These are phyloP conservation scores for Tadarida brasiliensis DNA, from an alignment of 2,797 vertebrate species.

Conservation along the genomic window DNA sequence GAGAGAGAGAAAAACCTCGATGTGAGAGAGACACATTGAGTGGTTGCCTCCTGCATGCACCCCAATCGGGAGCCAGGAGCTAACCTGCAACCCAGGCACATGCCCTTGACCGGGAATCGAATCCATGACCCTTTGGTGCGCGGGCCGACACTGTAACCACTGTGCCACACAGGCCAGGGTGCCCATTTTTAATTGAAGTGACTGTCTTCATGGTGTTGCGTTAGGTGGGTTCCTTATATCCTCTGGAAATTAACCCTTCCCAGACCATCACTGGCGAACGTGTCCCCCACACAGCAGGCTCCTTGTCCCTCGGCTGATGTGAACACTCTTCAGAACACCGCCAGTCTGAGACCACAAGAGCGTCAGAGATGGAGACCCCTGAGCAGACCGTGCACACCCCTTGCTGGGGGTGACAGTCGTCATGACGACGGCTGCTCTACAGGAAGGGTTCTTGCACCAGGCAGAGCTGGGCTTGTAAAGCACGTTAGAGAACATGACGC, in stretches of 20 bases:
- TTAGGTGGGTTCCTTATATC: rapidly evolving
- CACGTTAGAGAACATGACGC: not conserved
- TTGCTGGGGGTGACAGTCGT: too few relatives aligned
- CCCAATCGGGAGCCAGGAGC: too few relatives aligned
- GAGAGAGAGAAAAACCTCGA: too few relatives aligned
- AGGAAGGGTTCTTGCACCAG: not conserved
- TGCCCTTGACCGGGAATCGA: too few relatives aligned
- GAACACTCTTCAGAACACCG: rapidly evolving
- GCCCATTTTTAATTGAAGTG: not conserved
- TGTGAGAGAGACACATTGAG: too few relatives aligned
- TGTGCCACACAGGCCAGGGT: too few relatives aligned
- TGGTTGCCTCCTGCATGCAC: too few relatives aligned
- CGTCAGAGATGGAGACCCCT: not conserved
- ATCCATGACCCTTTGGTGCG: too few relatives aligned
- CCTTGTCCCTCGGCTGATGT: not conserved
- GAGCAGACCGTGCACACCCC: too few relatives aligned
- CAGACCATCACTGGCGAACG: not conserved
- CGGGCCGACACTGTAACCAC: too few relatives aligned
- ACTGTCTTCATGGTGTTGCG: not conserved
- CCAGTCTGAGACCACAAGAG: not conserved
- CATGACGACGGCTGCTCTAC: rapidly evolving
- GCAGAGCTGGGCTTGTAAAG: not conserved
- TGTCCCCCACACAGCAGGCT: not conserved
- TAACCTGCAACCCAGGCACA: too few relatives aligned
- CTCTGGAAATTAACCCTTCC: not conserved